Evolutionary conservation across 2,888 invertebrate species (phyloP).

Genomic region (Drosophila diplacantha): DNA sequence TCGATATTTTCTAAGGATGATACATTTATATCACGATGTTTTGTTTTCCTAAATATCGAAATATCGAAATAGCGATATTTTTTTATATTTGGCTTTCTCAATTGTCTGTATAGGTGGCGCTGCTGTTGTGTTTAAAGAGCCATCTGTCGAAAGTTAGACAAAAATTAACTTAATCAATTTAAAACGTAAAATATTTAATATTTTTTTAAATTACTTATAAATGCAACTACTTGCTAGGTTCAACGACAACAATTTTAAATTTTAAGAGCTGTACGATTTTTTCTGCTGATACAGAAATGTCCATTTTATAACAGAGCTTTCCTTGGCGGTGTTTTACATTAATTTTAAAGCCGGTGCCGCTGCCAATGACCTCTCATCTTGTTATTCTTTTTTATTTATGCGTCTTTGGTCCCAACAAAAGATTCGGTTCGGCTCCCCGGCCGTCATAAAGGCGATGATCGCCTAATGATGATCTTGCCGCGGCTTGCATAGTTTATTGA

Average conservation of each 20-base stretch:
- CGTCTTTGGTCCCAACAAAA: slow-evolving; percentile 52
- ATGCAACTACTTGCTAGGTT: not conserved
- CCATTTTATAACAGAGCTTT: slow-evolving; percentile 17
- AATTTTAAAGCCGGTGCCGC: slow-evolving; percentile 38
- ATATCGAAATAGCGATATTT: too few relatives aligned
- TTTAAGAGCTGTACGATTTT: slow-evolving; percentile 3
- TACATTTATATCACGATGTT: too few relatives aligned
- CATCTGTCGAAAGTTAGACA: not conserved
- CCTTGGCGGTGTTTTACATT: slow-evolving; percentile 47
- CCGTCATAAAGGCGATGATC: slow-evolving; percentile 27
- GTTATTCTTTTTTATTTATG: slow-evolving; percentile 47
- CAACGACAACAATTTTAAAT: not conserved
- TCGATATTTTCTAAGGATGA: too few relatives aligned
- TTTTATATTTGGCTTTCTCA: not conserved
- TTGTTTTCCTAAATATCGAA: too few relatives aligned
- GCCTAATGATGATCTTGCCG: slow-evolving; percentile 45
- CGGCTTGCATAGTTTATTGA: slow-evolving; percentile 62
- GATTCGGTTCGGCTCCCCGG: slow-evolving; percentile 36
- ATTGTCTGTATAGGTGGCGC: slow-evolving; percentile 5
- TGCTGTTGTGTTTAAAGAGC: not conserved
- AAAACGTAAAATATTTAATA: not conserved
- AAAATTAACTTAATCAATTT: not conserved
- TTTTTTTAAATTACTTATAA: not conserved
- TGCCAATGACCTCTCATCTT: slow-evolving; percentile 58
- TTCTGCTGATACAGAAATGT: not conserved